Percentiles rank a stretch among this genome's conserved stretches.
phyloP scores from a whole-genome alignment of 2,888 invertebrate genomes.

The Eupithecia vulgata region DNA sequence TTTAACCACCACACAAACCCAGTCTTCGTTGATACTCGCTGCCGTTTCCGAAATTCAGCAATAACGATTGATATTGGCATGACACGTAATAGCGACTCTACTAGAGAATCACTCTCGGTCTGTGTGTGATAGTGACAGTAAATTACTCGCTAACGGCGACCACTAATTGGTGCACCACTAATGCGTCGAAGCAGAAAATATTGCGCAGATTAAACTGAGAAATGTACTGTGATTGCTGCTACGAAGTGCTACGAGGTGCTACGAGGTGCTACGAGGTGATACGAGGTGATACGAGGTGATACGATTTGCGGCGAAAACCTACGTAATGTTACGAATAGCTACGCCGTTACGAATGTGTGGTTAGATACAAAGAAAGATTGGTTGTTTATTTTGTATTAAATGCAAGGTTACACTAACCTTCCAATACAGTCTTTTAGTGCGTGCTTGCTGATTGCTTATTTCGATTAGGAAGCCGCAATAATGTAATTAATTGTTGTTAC shows the following conservation, averaged over 20 bases:
- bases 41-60: too few species aligned
- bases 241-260: too few species aligned
- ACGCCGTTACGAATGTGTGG: conserved; percentile 16
- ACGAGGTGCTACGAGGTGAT: conserved; percentile 13
- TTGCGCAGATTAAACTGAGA: conserved; percentile 53
- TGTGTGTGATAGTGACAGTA: conserved; percentile 72
- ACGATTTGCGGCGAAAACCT: neutral
- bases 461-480: neutral
- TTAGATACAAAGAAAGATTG: conserved; percentile 4
- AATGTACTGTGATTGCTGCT: conserved; percentile 40
- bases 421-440: neutral
- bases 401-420: neutral
- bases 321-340: conserved; percentile 16
- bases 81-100: conserved; percentile 49
- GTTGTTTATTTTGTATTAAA: neutral
- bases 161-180: conserved; percentile 74
- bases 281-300: conserved; percentile 17
- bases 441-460: neutral
- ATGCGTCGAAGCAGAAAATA: conserved; percentile 67
- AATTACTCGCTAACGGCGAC: conserved; percentile 75
- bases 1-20: neutral
- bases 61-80: conserved; percentile 8
- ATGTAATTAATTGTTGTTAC: neutral
- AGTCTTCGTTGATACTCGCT: too few species aligned
- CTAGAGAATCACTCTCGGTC: conserved; percentile 43